A percentile compares a stretch with the other conserved stretches of the same genome.
Conservation (phyloP, 1,140 invertebrate species). For the Drosophila virilis region DNA sequence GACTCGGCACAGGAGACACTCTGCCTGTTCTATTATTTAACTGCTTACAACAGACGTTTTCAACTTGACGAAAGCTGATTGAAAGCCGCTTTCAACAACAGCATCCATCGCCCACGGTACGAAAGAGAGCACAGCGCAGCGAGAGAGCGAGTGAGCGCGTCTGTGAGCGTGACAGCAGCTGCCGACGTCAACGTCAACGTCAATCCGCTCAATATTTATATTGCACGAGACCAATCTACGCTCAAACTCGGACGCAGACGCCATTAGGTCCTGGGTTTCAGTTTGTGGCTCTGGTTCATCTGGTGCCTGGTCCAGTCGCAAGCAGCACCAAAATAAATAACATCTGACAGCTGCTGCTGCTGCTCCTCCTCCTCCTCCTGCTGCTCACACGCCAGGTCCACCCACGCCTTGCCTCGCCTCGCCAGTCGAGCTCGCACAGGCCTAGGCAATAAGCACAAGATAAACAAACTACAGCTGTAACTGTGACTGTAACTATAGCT, state of each 20-base stretch:
- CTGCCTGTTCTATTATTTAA: constrained; percentile 78
- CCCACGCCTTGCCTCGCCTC: constrained; percentile 1
- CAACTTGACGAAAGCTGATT: constrained; percentile 76
- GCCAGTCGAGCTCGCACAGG: constrained; percentile 21
- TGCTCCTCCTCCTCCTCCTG: background rate
- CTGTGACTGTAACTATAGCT: background rate
- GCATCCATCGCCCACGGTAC: constrained; percentile 47
- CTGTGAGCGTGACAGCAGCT: constrained; percentile 31
- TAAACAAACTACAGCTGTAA: constrained; percentile 29
- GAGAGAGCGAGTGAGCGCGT: constrained; percentile 3
- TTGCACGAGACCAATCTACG: constrained; percentile 50
- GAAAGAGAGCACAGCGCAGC: constrained; percentile 9
- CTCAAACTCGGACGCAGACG: constrained; percentile 63
- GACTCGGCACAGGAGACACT: constrained; percentile 42
- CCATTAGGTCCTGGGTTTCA: constrained; percentile 53
- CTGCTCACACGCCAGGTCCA: background rate
- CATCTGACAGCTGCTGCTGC: constrained; percentile 77
- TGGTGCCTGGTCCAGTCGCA: constrained; percentile 24
- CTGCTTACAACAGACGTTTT: constrained; percentile 72
- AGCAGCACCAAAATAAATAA: constrained; percentile 78
- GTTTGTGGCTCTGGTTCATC: constrained; percentile 16
- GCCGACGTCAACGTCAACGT: constrained; percentile 63
- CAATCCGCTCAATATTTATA: constrained; percentile 78
- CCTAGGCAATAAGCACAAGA: constrained; percentile 35
- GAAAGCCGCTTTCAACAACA: constrained; percentile 74